These are phyloP conservation scores for Eilema griseolum DNA, from an alignment of 2,888 invertebrate genomes.

Conservation along the genomic window DNA sequence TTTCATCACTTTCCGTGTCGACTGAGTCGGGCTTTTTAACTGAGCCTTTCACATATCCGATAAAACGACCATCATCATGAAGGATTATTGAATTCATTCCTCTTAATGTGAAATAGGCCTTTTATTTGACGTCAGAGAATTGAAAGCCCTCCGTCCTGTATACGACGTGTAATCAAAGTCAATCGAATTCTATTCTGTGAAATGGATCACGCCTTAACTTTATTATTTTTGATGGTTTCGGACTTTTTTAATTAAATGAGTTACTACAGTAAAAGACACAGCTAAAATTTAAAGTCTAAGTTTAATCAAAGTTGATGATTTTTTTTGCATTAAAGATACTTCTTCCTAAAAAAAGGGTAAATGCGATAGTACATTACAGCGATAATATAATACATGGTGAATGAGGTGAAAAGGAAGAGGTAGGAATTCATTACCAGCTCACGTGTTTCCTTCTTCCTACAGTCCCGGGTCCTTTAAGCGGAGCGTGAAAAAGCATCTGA, in stretches of 20 bases:
- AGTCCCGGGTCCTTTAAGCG: no score
- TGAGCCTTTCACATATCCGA: conserved; percentile 43
- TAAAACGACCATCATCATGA: conserved; percentile 48
- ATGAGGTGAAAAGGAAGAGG: no score
- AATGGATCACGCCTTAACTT: conserved; percentile 28
- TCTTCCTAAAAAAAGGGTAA: no score
- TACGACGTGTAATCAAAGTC: conserved; percentile 53
- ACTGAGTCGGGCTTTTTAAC: conserved; percentile 12
- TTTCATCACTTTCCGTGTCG: conserved; percentile 1
- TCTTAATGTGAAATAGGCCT: conserved; percentile 62
- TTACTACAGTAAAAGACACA: no score
- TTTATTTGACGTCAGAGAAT: conserved; percentile 56
- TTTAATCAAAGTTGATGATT: no score
- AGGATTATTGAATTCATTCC: conserved; percentile 64
- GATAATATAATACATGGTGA: no score
- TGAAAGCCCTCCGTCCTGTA: conserved; percentile 43
- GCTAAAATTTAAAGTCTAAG: no score
- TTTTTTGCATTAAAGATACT: no score
- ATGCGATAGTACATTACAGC: no score
- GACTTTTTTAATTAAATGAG: conserved; percentile 13
- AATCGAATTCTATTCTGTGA: conserved; percentile 35
- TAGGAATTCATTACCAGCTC: no score
- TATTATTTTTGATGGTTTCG: conserved; percentile 33
- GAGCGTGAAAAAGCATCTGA: no score
- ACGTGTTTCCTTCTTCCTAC: no score